Percentiles rank a stretch among this genome's conserved stretches.
phyloP scores from a whole-genome alignment of 2,113 vertebrate genomes.

The Nycticryphes semicollaris region DNA sequence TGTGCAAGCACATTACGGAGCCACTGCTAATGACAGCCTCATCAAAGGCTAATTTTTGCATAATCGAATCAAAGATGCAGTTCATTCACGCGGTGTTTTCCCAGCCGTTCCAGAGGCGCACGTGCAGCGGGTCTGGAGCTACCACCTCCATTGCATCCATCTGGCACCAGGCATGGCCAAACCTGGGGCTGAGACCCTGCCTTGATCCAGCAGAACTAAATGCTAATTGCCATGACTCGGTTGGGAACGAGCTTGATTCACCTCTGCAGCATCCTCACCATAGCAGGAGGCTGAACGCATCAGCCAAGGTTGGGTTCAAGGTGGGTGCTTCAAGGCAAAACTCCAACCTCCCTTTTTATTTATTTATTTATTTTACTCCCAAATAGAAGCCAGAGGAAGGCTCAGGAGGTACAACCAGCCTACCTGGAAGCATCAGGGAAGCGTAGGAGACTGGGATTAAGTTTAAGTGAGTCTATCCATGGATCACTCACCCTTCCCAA shows the following conservation, averaged over 20 bases:
- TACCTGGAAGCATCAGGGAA: background rate
- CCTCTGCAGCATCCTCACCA: background rate
- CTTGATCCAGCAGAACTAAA: background rate
- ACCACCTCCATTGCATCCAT: accelerated
- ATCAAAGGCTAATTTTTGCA: background rate
- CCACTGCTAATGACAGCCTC: background rate
- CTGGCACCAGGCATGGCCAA: too few relatives aligned
- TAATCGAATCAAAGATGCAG: background rate
- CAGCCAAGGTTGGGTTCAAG: accelerated
- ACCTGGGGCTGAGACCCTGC: background rate
- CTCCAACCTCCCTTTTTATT: background rate
- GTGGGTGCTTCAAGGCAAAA: background rate
- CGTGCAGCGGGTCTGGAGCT: background rate
- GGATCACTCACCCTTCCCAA: background rate
- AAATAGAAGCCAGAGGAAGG: background rate
- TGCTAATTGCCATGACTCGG: background rate
- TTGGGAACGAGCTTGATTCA: background rate
- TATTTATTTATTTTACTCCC: background rate
- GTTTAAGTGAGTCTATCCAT: background rate
- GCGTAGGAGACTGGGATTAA: background rate
- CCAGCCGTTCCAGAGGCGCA: background rate
- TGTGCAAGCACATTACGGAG: background rate
- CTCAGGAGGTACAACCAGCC: background rate
- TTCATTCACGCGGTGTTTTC: background rate
- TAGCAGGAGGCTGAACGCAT: background rate